These are phyloP conservation scores for Triplophysa tibetana DNA, from an alignment of 2,113 vertebrate genomes.

Conservation along the genomic window DNA sequence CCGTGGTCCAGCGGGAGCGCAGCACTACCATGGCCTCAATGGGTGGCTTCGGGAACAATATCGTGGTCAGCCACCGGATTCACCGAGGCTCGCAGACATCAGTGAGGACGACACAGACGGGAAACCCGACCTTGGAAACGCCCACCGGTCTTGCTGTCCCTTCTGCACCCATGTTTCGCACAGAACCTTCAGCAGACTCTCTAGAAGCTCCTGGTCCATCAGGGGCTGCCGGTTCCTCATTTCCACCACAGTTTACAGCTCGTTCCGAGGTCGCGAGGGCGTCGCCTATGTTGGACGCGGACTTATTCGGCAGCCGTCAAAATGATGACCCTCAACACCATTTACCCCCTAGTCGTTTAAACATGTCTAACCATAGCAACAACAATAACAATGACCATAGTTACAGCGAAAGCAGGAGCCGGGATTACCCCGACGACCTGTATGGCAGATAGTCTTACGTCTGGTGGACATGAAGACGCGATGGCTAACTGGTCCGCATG, in stretches of 20 bases:
- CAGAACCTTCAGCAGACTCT: slow-evolving; percentile 64
- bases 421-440: slow-evolving; percentile 65
- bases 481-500: slow-evolving; percentile 19
- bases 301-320: slow-evolving; percentile 59
- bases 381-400: slow-evolving; percentile 45
- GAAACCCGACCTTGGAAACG: slow-evolving; percentile 61
- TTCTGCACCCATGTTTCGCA: slow-evolving; percentile 1
- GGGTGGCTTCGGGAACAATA: slow-evolving; percentile 98
- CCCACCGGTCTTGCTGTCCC: slow-evolving; percentile 13
- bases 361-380: slow-evolving; percentile 44
- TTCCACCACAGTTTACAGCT: slow-evolving; percentile 43
- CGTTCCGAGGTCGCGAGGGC: neutral
- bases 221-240: slow-evolving; percentile 10
- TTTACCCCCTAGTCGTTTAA: slow-evolving; percentile 59
- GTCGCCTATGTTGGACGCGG: slow-evolving; percentile 59
- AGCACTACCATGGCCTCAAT: slow-evolving; percentile 99
- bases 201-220: slow-evolving; percentile 62
- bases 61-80: slow-evolving; percentile 97
- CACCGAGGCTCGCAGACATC: slow-evolving; percentile 96
- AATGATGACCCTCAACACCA: slow-evolving; percentile 55
- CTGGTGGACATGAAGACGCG: slow-evolving; percentile 11
- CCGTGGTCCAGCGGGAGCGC: slow-evolving; percentile 96
- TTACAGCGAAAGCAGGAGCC: slow-evolving; percentile 37
- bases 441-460: slow-evolving; percentile 73
- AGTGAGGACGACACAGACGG: slow-evolving; percentile 55